Evolutionary conservation across 1,140 invertebrate genomes (phyloP).

Genomic region (Proales similis): DNA sequence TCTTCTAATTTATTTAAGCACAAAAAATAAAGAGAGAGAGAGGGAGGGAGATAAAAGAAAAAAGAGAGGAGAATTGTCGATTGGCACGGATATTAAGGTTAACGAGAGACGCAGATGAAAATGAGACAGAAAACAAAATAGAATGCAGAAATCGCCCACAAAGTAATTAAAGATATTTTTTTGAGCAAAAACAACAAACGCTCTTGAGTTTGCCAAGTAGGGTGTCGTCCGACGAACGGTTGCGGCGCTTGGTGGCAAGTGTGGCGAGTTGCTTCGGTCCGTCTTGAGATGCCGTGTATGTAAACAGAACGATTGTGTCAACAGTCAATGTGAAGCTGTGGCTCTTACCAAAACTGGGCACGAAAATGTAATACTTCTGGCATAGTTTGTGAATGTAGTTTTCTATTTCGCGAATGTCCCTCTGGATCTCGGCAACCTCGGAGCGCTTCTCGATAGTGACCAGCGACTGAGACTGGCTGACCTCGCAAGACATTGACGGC

Average conservation of each 20-base stretch:
- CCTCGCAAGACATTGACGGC: too few species aligned
- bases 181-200: constrained; percentile 34
- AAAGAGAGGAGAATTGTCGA: too few species aligned
- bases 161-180: constrained; percentile 20
- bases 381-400: constrained; percentile 2
- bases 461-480: background rate
- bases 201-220: constrained; percentile 13
- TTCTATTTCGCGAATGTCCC: constrained; percentile 27
- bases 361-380: constrained; percentile 37
- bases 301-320: background rate
- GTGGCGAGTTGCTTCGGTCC: background rate
- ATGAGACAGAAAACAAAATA: too few species aligned
- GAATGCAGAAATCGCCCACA: too few species aligned
- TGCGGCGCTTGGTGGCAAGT: background rate
- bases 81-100: too few species aligned
- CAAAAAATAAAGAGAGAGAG: too few species aligned
- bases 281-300: constrained; percentile 1
- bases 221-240: constrained; percentile 5
- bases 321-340: background rate
- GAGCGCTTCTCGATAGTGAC: background rate
- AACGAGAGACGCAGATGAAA: too few species aligned
- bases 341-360: constrained; percentile 7
- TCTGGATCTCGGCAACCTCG: constrained; percentile 1
- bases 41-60: too few species aligned
- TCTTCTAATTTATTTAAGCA: too few species aligned